Evolutionary conservation across 2,888 invertebrate genomes (phyloP).

Genomic region (Cistogaster globosa): DNA sequence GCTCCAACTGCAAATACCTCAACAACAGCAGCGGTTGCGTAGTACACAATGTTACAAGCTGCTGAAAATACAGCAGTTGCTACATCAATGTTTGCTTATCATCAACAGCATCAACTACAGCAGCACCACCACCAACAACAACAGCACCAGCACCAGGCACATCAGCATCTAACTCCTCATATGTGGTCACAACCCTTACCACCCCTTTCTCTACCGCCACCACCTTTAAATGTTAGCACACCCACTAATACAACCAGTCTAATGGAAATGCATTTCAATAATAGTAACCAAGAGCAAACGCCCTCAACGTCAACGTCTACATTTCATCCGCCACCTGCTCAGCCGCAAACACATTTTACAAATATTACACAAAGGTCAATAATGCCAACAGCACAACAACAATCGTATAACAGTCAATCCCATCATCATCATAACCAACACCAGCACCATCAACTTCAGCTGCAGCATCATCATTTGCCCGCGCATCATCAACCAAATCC

Average conservation of each 20-base stretch:
- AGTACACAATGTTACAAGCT: constrained; percentile 81
- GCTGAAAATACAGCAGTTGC: constrained; percentile 69
- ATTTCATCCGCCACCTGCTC: constrained; percentile 62
- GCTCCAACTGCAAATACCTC: constrained; percentile 76
- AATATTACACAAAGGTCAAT: constrained; percentile 63
- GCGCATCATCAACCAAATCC: constrained; percentile 34
- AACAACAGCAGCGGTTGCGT: constrained; percentile 83
- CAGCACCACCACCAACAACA: constrained; percentile 30
- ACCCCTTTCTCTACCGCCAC: constrained; percentile 54
- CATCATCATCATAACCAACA: constrained; percentile 47
- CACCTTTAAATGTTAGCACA: constrained; percentile 61
- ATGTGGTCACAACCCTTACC: constrained; percentile 66
- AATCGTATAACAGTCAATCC: constrained; percentile 48
- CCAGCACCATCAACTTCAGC: constrained; percentile 51
- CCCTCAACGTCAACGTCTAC: constrained; percentile 47
- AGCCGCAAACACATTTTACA: constrained; percentile 54
- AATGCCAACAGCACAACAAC: constrained; percentile 42
- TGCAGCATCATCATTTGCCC: constrained; percentile 37
- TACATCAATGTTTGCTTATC: constrained; percentile 75
- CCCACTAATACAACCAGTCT: constrained; percentile 40
- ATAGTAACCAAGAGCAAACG: constrained; percentile 43
- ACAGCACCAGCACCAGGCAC: constrained; percentile 20
- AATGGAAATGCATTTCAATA: constrained; percentile 69
- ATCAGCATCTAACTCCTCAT: constrained; percentile 40
- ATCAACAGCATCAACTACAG: constrained; percentile 61